A percentile compares a stretch with the other conserved stretches of the same genome.
Conservation (phyloP, 1,140 invertebrate species). For the Protaetia brevitarsis region DNA sequence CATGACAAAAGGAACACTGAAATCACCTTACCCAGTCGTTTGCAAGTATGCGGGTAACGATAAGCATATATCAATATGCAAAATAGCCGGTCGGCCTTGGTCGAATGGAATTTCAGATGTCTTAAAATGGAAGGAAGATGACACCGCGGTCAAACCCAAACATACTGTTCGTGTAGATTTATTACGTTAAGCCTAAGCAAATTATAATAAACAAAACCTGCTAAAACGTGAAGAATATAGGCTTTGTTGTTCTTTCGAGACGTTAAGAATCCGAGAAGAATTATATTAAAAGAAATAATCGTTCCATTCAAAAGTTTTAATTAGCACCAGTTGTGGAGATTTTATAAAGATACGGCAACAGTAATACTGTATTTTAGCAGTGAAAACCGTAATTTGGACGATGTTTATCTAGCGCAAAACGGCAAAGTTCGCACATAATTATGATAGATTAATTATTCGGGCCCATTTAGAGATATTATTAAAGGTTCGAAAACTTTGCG, state of each 20-base stretch:
- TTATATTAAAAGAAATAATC: no score
- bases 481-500: no score
- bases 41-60: not conserved
- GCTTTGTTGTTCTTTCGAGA: no score
- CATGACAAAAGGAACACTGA: no score
- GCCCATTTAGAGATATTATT: no score
- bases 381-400: not conserved
- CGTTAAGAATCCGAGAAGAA: no score
- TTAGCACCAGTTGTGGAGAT: not conserved
- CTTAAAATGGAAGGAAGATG: slow-evolving; percentile 6
- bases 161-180: not conserved
- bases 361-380: not conserved
- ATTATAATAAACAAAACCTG: not conserved
- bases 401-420: not conserved
- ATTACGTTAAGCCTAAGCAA: no score
- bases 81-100: slow-evolving; percentile 4
- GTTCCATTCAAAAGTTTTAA: no score
- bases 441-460: not conserved
- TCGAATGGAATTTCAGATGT: not conserved
- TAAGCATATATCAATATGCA: slow-evolving; percentile 12
- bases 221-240: not conserved
- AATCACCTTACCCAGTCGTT: no score
- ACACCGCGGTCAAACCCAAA: not conserved
- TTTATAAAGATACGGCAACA: not conserved
- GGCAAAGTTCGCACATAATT: not conserved